These are phyloP conservation scores for Falco columbarius DNA, from an alignment of 2,797 vertebrate genomes.

Conservation along the genomic window DNA sequence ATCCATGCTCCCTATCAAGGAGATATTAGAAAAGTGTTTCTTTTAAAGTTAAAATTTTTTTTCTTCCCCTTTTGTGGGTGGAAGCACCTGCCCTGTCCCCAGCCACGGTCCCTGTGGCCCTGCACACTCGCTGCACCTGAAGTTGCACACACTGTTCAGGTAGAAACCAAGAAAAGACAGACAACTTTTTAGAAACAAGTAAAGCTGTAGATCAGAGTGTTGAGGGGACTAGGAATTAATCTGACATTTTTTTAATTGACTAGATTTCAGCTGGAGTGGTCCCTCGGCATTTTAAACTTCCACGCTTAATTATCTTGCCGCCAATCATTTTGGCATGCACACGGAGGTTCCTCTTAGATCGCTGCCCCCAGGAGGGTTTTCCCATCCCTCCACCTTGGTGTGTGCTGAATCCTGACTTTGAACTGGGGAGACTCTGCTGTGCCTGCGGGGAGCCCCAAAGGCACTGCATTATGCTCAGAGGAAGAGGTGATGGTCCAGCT, in stretches of 20 bases:
- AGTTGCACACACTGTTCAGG: not conserved
- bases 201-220: not conserved
- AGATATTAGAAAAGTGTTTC: not conserved
- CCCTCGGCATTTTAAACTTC: not conserved
- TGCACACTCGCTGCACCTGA: rapidly evolving
- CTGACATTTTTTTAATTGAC: not conserved
- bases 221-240: not conserved
- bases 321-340: not conserved
- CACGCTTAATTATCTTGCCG: not conserved
- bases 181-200: not conserved
- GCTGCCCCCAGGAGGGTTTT: not conserved
- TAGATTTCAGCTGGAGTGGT: not conserved
- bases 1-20: not conserved
- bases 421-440: rapidly evolving
- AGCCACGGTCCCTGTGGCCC: not conserved
- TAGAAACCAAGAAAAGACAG: not conserved
- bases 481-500: not conserved
- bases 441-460: not conserved
- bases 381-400: not conserved
- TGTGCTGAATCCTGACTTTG: not conserved
- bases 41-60: too few species aligned
- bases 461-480: rapidly evolving
- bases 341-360: not conserved
- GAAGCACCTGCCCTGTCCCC: not conserved
- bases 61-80: not conserved